These are phyloP conservation scores for Ia io DNA, from an alignment of 2,113 vertebrate genomes.

Conservation along the genomic window DNA sequence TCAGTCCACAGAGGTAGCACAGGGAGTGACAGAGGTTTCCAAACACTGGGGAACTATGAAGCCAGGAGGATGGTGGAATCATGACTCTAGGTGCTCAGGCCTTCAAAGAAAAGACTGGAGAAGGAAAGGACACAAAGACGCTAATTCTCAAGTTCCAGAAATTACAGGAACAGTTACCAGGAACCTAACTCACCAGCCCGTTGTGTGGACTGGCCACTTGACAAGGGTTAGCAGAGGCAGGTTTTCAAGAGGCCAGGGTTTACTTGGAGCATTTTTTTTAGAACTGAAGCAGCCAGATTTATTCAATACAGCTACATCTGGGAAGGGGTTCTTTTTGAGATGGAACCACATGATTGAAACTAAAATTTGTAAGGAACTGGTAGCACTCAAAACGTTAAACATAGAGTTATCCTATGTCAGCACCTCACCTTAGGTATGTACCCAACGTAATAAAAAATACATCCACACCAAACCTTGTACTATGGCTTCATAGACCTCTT, in stretches of 20 bases:
- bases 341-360: neutral
- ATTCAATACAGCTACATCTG: neutral
- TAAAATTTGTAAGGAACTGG: neutral
- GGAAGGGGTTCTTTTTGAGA: neutral
- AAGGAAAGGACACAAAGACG: neutral
- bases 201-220: neutral
- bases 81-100: neutral
- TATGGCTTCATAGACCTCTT: neutral
- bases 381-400: neutral
- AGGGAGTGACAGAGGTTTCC: neutral
- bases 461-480: neutral
- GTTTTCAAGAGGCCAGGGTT: neutral
- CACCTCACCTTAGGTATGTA: neutral
- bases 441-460: neutral
- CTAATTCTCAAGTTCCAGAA: neutral
- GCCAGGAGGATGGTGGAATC: neutral
- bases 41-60: neutral
- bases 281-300: neutral
- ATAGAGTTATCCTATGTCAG: neutral
- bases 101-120: neutral
- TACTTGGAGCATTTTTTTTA: neutral
- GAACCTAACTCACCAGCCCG: neutral
- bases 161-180: neutral
- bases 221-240: neutral
- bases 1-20: accelerated